Evolutionary conservation across 2,113 vertebrate species (phyloP).

Genomic region (Amazona vittata): DNA sequence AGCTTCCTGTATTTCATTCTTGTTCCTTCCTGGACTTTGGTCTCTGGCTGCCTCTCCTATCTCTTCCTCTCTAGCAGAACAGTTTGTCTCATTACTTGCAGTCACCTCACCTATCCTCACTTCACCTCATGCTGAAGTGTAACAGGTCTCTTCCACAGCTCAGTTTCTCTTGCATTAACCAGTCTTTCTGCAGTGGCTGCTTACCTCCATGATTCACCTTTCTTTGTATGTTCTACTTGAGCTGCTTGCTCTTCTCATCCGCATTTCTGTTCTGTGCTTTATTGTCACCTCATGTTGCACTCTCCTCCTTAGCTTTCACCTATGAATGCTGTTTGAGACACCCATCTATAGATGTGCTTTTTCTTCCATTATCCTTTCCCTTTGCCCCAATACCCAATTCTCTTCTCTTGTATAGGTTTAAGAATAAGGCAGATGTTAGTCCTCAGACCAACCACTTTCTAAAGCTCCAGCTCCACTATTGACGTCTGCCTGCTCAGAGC

Average conservation of each 20-base stretch:
- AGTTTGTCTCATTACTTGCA: background rate
- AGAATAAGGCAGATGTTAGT: background rate
- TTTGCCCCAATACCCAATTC: background rate
- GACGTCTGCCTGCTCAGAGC: background rate
- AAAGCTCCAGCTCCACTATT: background rate
- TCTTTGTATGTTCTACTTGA: background rate
- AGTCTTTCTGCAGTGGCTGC: background rate
- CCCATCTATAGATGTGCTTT: background rate
- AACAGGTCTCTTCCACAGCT: background rate
- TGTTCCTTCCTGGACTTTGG: conserved; percentile 15
- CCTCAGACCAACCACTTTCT: background rate
- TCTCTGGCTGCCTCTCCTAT: background rate
- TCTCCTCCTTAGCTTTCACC: background rate
- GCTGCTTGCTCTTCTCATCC: background rate
- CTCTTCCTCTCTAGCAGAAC: background rate
- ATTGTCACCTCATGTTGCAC: background rate
- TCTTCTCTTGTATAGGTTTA: background rate
- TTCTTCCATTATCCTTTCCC: background rate
- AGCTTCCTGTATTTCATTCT: background rate
- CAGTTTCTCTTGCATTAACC: background rate
- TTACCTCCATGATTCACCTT: background rate
- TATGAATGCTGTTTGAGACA: background rate
- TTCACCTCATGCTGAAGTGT: background rate
- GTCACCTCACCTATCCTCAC: background rate
- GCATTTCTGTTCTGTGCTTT: background rate